phyloP scores from a whole-genome alignment of 2,113 vertebrate genomes.

The Macrotus californicus region DNA sequence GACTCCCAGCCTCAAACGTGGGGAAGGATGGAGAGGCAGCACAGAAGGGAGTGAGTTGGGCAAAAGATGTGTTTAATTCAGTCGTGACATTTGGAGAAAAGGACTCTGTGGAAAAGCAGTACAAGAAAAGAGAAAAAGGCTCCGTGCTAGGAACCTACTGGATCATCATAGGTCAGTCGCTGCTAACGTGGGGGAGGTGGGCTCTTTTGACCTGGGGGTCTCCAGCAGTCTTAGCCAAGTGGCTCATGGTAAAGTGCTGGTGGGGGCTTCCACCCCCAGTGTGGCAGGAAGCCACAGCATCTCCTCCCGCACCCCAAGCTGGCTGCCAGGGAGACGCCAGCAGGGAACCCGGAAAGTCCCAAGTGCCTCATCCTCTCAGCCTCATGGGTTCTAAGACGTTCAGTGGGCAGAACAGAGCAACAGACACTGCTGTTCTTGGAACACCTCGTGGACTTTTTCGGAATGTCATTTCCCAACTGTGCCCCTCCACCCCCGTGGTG shows the following conservation, averaged over 20 bases:
- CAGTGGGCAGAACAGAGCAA: not conserved
- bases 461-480: not conserved
- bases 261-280: fast-evolving
- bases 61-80: not conserved
- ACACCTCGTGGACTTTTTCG: not conserved
- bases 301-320: not conserved
- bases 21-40: not conserved
- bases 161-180: not conserved
- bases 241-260: not conserved
- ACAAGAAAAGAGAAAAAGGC: not conserved
- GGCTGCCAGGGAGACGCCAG: not conserved
- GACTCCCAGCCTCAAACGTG: not conserved
- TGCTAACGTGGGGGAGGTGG: not conserved
- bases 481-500: not conserved
- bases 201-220: not conserved
- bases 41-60: not conserved
- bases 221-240: not conserved
- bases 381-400: not conserved
- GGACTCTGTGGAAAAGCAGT: not conserved
- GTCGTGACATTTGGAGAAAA: not conserved
- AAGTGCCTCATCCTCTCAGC: not conserved
- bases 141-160: not conserved
- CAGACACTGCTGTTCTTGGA: not conserved
- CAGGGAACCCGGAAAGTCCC: not conserved
- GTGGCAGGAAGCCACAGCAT: not conserved